Conservation (phyloP, 2,797 vertebrate genomes). For the Myotis pilosus region DNA sequence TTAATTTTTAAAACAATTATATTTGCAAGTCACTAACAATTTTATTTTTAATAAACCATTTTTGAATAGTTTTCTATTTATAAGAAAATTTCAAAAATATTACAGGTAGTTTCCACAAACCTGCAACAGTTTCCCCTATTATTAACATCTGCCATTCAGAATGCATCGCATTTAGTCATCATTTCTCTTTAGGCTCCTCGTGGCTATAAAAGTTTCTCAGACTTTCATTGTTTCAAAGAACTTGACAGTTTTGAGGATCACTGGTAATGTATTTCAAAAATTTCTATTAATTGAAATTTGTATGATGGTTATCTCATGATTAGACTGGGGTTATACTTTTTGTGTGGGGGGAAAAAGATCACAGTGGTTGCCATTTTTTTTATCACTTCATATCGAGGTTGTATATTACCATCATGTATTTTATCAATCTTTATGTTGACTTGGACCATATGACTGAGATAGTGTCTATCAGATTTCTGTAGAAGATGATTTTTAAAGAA, state of each 20-base stretch:
- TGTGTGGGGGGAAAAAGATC: not conserved
- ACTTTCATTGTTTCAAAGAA: not conserved
- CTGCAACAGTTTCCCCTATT: not conserved
- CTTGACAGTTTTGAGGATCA: not conserved
- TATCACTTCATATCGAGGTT: not conserved
- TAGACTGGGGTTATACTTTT: not conserved
- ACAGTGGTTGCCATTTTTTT: not conserved
- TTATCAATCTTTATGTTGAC: not conserved
- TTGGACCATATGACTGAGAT: not conserved
- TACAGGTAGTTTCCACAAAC: not conserved
- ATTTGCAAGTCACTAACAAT: not conserved
- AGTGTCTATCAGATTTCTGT: not conserved
- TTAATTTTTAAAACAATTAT: constrained; percentile 2
- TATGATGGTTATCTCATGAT: not conserved
- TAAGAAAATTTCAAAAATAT: not conserved
- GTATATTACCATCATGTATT: not conserved
- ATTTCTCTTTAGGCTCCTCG: not conserved
- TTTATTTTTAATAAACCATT: not conserved
- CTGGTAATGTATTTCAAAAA: not conserved
- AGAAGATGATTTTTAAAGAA: constrained; percentile 26
- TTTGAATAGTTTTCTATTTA: not conserved
- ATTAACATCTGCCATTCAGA: not conserved
- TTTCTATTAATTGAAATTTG: not conserved
- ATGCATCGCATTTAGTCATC: not conserved
- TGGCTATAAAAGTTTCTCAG: not conserved